Base-by-base conservation (phyloP, 2,797 vertebrate genomes). In the Peromyscus eremicus region DNA sequence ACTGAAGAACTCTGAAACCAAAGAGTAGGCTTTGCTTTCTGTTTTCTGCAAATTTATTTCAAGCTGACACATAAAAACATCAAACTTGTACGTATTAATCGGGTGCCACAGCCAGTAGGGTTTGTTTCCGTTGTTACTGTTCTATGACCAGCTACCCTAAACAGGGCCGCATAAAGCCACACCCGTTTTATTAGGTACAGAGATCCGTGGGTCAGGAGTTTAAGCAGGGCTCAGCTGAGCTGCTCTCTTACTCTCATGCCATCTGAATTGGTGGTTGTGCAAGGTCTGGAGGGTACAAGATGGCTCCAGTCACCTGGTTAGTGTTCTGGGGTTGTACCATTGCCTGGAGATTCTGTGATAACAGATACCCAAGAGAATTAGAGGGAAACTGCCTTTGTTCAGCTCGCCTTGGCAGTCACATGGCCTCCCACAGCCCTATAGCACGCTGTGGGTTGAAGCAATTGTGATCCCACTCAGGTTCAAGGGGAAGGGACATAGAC, bases 171-270 rank as follows among this genome's bases (percentile, higher is more conserved):
- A 7, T 82, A 66, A 86, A 89, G 14, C 32, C 68, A 75, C 57
- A 77, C 66, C 29, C 9, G 52, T 71, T 88, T 75, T 52, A 55
- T 68, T 77, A 43, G 60, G 40, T 40, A 32, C 21, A 27, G 17
- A 43, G 77, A 81, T 91, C 43, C 46, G 12, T 46, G 86, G 68
- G 14, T 94, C 76, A 91, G 60, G 66, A 85, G 83, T 85, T 84
- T 19, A 34, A 82, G 62, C 23, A 82, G 91, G 91, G 85, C 89
- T 97, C 73, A 92, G 82, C n/a, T 85, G 55, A 79, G 62, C 0
- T 6, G 57, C 86, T 96, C 62, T 75, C 82, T 77, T 93, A 68
- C n/a, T 91, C n/a, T 37, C 4, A 5, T n/a, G 60, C 25, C n/a
- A 43, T 85, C 92, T 37, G 21, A 64, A 92, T 37, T 34, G 66